Base-by-base conservation (phyloP, 2,888 invertebrate genomes). In the Epicampocera succincta region DNA sequence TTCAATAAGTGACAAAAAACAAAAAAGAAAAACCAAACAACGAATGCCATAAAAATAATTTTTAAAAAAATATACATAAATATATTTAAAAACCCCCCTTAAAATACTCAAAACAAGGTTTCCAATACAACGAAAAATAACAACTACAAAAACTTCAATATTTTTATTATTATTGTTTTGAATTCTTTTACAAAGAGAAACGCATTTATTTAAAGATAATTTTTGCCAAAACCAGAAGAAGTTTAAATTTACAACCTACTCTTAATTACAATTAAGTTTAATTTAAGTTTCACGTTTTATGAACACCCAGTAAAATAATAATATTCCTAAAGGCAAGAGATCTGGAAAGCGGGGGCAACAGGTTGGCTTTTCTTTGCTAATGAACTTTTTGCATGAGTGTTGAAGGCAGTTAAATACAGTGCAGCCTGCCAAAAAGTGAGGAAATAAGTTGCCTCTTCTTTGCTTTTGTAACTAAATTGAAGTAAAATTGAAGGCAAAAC, bases 91-190 rank as follows among this genome's bases (percentile, higher is more conserved):
- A 81, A 63, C n/a, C 19, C 19, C 11, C 42, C 17, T 33, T 46
- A 75, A 68, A 83, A 61, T 71, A 63, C 69, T 72, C 60, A 78
- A 46, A 60, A 75, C 79, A 86, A 84, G 85, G 85, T 86, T 86
- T 85, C 85, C 84, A 73, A 85, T 84, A 85, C 85, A 86, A 86
- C 85, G 85, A 86, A 86, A 66, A 74, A 69, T 77, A 80, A 75
- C 44, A 74, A 52, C 21, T 63, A 44, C 52, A 63, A 74, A 63
- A 65, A 73, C 38, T 44, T 72, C 44, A 66, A 66, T 66, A 78
- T 46, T 73, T n/a, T 50, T 40, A 33, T 58, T 38, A 33, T n/a
- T 58, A 42, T 54, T 25, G 29, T 50, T 52, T 60, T 65, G 29
- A 46, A 9, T 73, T 74, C 9, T 33, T 66, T 54, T 50, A 65